Percentiles rank a stretch among this genome's conserved stretches.
These are phyloP conservation scores for Anhinga anhinga DNA, from an alignment of 2,113 vertebrate genomes.

Conservation along the genomic window DNA sequence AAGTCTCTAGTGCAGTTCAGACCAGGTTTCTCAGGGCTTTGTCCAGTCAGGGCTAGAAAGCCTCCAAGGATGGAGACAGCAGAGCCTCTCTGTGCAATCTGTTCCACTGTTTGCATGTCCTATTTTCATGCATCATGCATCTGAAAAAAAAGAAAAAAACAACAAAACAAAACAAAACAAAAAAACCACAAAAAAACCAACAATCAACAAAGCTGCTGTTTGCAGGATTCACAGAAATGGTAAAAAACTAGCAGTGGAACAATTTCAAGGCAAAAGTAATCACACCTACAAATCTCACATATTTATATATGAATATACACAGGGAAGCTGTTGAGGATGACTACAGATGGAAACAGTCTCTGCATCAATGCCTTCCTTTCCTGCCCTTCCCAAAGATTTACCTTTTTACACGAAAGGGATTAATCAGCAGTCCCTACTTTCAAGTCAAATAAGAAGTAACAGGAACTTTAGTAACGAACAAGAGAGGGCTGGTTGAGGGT, in stretches of 20 bases:
- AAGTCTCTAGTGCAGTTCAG: neutral
- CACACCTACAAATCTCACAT: neutral
- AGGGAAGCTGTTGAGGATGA: neutral
- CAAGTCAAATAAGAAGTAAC: neutral
- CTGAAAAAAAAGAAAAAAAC: neutral
- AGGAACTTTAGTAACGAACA: too few relatives aligned
- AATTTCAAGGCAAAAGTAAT: neutral
- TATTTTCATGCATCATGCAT: neutral
- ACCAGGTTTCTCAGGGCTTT: neutral
- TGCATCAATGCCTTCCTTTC: neutral
- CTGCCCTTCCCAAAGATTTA: neutral
- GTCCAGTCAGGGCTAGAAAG: neutral
- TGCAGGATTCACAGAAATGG: neutral
- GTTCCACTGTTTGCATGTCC: neutral
- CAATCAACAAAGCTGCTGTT: neutral
- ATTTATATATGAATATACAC: neutral
- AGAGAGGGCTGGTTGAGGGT: too few relatives aligned
- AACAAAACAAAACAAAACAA: too few relatives aligned
- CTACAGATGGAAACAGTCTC: neutral
- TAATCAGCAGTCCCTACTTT: neutral
- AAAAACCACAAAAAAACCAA: too few relatives aligned
- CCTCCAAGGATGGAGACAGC: neutral
- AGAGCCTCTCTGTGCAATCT: neutral
- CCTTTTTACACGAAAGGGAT: neutral
- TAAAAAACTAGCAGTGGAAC: neutral